phyloP scores from a whole-genome alignment of 1,140 invertebrate species.

The Drosophila parabipectinata region DNA sequence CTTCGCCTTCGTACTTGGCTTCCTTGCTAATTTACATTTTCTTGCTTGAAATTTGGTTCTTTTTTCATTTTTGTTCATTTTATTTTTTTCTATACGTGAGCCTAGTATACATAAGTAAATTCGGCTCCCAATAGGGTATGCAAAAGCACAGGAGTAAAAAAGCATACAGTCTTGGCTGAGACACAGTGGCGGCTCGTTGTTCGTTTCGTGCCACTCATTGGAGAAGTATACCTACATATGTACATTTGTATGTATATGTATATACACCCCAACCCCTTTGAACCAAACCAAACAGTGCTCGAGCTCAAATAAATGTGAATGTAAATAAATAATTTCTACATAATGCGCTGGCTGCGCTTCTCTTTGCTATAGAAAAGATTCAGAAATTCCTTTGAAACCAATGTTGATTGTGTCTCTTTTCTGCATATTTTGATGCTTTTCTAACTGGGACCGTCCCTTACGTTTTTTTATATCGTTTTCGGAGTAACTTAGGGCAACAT shows the following conservation, averaged over 20 bases:
- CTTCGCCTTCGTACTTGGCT: constrained; percentile 14
- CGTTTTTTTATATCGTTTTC: constrained; percentile 10
- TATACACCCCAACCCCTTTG: constrained; percentile 9
- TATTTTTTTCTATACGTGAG: not conserved
- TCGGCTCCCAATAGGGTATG: constrained; percentile 6
- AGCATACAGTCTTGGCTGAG: constrained; percentile 18
- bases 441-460: constrained; percentile 1
- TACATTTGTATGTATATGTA: not conserved
- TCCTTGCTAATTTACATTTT: constrained; percentile 30
- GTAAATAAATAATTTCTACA: constrained; percentile 82
- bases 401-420: constrained; percentile 8
- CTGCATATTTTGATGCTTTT: constrained; percentile 34
- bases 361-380: constrained; percentile 21
- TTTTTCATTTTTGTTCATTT: not conserved
- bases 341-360: constrained; percentile 60
- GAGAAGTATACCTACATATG: constrained; percentile 19
- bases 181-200: constrained; percentile 48
- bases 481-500: constrained; percentile 51
- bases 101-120: constrained; percentile 19
- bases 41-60: constrained; percentile 3
- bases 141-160: constrained; percentile 10
- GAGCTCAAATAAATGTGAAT: constrained; percentile 74
- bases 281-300: constrained; percentile 15
- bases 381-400: constrained; percentile 25
- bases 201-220: constrained; percentile 15